Conservation (phyloP, 1,140 invertebrate genomes). For the Drosophila seguyi region DNA sequence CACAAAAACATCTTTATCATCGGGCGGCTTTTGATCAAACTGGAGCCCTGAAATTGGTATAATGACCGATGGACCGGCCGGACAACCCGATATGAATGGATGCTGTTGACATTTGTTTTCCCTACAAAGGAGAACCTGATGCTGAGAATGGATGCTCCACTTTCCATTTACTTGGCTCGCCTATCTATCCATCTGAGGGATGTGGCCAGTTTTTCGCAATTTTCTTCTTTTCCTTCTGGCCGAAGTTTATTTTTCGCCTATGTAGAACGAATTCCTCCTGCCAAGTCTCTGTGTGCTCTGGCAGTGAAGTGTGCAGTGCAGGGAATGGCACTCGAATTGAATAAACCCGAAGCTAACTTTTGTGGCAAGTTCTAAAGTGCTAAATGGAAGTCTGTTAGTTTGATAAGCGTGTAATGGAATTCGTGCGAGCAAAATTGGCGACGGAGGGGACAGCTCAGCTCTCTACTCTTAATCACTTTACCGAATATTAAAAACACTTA, state of each 20-base stretch:
- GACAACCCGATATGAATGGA: conserved; percentile 16
- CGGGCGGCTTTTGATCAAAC: conserved; percentile 12
- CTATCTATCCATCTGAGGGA: conserved; percentile 17
- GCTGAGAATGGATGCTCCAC: neutral
- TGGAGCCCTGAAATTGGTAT: conserved; percentile 34
- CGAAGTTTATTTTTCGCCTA: conserved; percentile 36
- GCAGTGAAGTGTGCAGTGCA: conserved; percentile 28
- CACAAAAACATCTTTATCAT: conserved; percentile 23
- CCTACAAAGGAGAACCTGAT: conserved; percentile 20
- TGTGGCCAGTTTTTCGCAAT: conserved; percentile 34
- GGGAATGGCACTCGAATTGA: conserved; percentile 49
- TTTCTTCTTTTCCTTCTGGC: conserved; percentile 20
- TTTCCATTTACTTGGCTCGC: conserved; percentile 1
- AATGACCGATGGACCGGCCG: conserved; percentile 6
- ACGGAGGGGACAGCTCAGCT: conserved; percentile 7
- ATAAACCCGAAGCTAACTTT: conserved; percentile 40
- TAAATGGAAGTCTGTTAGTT: conserved; percentile 58
- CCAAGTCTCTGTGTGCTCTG: conserved; percentile 13
- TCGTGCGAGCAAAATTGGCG: conserved; percentile 3
- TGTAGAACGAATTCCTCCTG: conserved; percentile 22
- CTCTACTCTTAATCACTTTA: conserved; percentile 18
- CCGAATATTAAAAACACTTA: conserved; percentile 42
- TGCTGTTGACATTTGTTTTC: conserved; percentile 47
- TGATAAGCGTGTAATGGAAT: conserved; percentile 53
- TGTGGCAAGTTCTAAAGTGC: conserved; percentile 54